These are phyloP conservation scores for Phalanger gymnotis DNA, from an alignment of 2,797 vertebrate genomes.

Conservation along the genomic window DNA sequence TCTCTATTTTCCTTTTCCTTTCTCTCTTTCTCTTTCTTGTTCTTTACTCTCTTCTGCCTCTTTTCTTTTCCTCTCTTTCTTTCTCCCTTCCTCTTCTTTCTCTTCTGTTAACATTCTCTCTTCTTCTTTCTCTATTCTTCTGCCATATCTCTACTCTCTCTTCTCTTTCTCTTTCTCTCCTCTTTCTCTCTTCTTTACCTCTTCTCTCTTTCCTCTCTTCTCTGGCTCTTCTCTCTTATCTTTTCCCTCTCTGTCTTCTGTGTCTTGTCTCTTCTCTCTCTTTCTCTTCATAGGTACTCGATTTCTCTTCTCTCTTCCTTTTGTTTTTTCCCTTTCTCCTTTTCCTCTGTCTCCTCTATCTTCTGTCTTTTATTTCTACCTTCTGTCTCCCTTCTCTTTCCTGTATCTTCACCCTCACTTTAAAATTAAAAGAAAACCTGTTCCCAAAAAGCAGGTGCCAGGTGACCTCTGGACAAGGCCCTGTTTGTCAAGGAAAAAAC, in stretches of 20 bases:
- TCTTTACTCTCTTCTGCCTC: not conserved
- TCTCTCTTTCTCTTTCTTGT: not conserved
- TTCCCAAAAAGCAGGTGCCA: not conserved
- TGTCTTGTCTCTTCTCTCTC: too few species aligned
- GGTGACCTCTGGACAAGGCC: not conserved
- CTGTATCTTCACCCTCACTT: not conserved
- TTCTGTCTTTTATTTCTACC: not conserved
- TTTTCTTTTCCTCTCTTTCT: not conserved
- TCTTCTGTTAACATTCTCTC: not conserved
- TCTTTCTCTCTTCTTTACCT: not conserved
- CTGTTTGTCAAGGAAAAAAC: slow-evolving; percentile 7
- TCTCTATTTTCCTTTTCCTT: not conserved
- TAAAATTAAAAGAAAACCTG: slow-evolving; percentile 28
- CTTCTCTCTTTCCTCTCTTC: not conserved
- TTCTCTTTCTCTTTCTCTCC: not conserved
- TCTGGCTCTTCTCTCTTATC: rapidly evolving
- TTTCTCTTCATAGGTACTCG: not conserved
- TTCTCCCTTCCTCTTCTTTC: not conserved
- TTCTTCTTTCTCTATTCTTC: not conserved
- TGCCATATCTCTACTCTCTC: not conserved
- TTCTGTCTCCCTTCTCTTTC: not conserved
- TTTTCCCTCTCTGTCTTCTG: rapidly evolving
- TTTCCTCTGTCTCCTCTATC: not conserved
- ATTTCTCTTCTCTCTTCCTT: not conserved
- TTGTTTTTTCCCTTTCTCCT: not conserved